Evolutionary conservation across 2,888 invertebrate species (phyloP), one percentile per base, ranked within the genome.

Genomic region (Camptogramma bilineatum): DNA sequence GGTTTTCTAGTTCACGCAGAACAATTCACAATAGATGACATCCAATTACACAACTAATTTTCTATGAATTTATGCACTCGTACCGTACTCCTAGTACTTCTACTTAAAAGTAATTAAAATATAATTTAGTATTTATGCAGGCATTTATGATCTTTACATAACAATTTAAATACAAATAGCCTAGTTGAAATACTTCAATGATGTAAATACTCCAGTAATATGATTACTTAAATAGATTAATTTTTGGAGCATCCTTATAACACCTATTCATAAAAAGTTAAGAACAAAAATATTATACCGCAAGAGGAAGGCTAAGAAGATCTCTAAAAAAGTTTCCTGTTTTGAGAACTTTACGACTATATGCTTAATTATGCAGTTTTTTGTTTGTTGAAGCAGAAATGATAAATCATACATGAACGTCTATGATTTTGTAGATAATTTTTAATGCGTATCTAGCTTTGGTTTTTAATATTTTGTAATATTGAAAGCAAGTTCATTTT

Each of bases 321-420:
- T 61, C 63, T 70, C 73, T 56, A 70, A 68, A 70, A 70, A 73
- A 70, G 70, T 76, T 84, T 82, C 83, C 80, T 81, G 78, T 71
- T 72, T 64, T 74, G 31, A 67, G 66, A 63, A 75, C 68, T 75
- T 73, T 74, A 64, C 71, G 64, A 62, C 64, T n/a, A 46, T 52
- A 55, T 46, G 62, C 31, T 54, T 69, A 69, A 59, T 66, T 61
- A 59, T 61, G 64, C 64, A 66, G 68, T 68, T 69, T 65, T 66
- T 66, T 69, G 66, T 67, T 61, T 50, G 55, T 52, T 52, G 7
- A 17, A 42, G 52, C 59, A 52, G 34, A 56, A 64, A 69, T 58
- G 54, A 17, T 44, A 4, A 44, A 42, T 3, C 5, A 10, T 16
- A 42, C 16, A 16, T 16, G 16, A 42, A 44, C 44, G 17, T 1